Base-by-base conservation (phyloP, 1,140 invertebrate species). In the Laupala kohalensis region DNA sequence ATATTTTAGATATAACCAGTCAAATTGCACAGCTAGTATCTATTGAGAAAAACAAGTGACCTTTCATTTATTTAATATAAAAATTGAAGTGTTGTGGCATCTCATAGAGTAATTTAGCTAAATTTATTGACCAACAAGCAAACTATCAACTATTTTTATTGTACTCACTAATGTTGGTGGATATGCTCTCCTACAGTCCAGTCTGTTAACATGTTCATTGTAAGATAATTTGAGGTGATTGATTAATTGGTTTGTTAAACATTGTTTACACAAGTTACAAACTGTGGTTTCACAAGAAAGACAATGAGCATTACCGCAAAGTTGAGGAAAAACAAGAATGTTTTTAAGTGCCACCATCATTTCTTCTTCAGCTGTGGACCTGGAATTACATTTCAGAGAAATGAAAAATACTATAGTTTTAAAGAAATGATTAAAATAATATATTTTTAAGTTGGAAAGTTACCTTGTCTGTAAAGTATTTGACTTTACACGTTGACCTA, bases 271-370 rank as follows among this genome's bases (percentile, higher is more conserved):
- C 0, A 96, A 78, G 68, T 85, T 82, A 78, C 95, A 97, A n/a
- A 90, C 82, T 6, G 83, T 76, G 28, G 83, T 81, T 70, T 84
- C 81, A 77, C 92, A 94, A 5, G 85, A 82, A 67, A 86, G 85
- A 77, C 88, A 89, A 6, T 82, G 74, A 15, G 82, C 78, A 66
- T 78, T 82, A 25, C 79, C 75, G 78, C 95, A 96, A 72, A 87
- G 78, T 64, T 91, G 86, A 0, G 91, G 85, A 76, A 88, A 88
- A 0, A 94, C 91, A 1, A 87, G 85, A 67, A 96, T 81, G 79
- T 96, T 94, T 80, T 92, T 93, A 29, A 89, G 85, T 0, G 91
- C 84, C 6, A 92, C 87, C 74, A 89, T 81, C 86, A 93, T 92
- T 72, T 87, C 85, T 71, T 84, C 79, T 27, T 85, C 84, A 24